Percentiles rank a stretch among this genome's conserved stretches.
These are phyloP conservation scores for Myathropa florea DNA, from an alignment of 2,888 invertebrate genomes.

Conservation along the genomic window DNA sequence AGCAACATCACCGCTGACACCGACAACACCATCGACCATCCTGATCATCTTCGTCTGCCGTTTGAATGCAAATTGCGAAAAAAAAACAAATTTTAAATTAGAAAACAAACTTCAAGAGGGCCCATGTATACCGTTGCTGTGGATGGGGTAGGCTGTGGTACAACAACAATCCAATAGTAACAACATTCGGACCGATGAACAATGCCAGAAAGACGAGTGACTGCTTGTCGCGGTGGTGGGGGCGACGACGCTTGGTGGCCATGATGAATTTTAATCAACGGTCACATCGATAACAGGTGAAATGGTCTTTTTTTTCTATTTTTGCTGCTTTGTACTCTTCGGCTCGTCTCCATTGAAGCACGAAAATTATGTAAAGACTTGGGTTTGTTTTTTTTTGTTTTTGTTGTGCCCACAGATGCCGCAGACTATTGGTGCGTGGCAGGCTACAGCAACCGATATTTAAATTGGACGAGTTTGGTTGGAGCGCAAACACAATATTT, in stretches of 20 bases:
- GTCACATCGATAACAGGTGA: slow-evolving; percentile 57
- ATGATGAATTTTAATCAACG: slow-evolving; percentile 62
- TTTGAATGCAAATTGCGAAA: slow-evolving; percentile 67
- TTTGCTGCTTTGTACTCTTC: background rate
- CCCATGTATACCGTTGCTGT: slow-evolving; percentile 34
- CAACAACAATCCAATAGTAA: too few relatives aligned
- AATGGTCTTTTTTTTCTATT: slow-evolving; percentile 24
- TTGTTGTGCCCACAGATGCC: background rate
- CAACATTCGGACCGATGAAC: too few relatives aligned
- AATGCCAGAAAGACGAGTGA: slow-evolving; percentile 17
- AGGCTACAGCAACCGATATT: background rate
- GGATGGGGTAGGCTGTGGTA: background rate
- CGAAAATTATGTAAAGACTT: slow-evolving; percentile 55
- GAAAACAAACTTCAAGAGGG: slow-evolving; percentile 40
- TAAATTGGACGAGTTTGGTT: slow-evolving; percentile 14
- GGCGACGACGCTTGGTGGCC: slow-evolving; percentile 36
- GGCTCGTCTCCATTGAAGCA: slow-evolving; percentile 48
- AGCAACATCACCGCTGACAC: background rate
- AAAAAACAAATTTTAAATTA: slow-evolving; percentile 37
- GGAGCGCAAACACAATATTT: slow-evolving; percentile 16
- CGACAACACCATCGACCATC: background rate
- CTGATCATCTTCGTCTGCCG: slow-evolving; percentile 23
- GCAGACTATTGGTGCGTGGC: background rate
- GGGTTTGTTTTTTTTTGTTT: slow-evolving; percentile 17
- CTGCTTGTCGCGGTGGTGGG: background rate